Conservation (phyloP, 2,113 vertebrate species). For the Rhinopomastus cyanomelas region DNA sequence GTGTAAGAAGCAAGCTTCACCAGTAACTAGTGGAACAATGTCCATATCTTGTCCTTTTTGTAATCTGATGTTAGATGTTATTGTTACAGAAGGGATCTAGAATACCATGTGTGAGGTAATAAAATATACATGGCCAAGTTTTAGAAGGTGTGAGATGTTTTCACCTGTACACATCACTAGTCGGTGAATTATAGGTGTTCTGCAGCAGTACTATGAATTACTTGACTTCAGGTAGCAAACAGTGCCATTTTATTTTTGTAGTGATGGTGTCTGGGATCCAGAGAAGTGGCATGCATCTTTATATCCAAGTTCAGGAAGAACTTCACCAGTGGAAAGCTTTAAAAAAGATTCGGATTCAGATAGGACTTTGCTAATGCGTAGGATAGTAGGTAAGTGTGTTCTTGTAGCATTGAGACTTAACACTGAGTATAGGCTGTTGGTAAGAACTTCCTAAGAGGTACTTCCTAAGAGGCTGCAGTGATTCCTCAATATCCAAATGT, state of each 20-base stretch:
- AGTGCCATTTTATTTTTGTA: conserved; percentile 42
- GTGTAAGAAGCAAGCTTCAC: not conserved
- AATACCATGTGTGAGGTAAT: not conserved
- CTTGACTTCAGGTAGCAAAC: not conserved
- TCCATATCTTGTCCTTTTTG: not conserved
- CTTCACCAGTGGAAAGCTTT: conserved; percentile 87
- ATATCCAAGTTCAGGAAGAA: conserved; percentile 90
- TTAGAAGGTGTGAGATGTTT: not conserved
- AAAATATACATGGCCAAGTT: not conserved
- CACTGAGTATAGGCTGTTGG: not conserved
- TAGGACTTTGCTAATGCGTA: conserved; percentile 86
- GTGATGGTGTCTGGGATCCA: conserved; percentile 98
- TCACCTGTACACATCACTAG: not conserved
- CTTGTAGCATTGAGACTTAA: not conserved
- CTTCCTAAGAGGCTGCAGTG: not conserved
- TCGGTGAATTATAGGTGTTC: not conserved
- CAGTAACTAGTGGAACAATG: not conserved
- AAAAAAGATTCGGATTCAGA: conserved; percentile 91
- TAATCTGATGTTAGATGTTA: not conserved
- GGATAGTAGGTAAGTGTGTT: conserved; percentile 83
- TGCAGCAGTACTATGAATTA: not conserved
- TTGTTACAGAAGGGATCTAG: not conserved
- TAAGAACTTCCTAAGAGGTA: not conserved
- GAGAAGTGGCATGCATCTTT: conserved; percentile 98
- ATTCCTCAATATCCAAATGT: not conserved